Percentiles rank a stretch among this genome's conserved stretches.
Conservation (phyloP, 2,113 vertebrate genomes). For the Phainopepla nitens region DNA sequence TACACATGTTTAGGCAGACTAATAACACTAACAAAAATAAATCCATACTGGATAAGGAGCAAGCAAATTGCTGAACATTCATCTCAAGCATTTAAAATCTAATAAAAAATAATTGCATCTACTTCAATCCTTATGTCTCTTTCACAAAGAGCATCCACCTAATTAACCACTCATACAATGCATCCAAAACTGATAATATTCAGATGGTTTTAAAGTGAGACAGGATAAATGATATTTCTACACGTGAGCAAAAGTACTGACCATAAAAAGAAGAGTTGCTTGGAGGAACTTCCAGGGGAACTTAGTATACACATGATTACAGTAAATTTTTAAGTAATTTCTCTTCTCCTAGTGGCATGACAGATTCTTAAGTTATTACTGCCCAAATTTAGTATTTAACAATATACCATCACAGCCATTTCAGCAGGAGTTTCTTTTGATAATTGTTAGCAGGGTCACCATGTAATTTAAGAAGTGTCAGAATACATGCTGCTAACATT, state of each 20-base stretch:
- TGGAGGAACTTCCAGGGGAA: neutral
- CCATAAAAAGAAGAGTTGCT: neutral
- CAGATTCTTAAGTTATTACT: neutral
- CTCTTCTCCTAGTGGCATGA: neutral
- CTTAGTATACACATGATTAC: fast-evolving
- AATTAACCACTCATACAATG: neutral
- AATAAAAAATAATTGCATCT: neutral
- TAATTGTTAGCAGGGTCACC: neutral
- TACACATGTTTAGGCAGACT: conserved; percentile 29
- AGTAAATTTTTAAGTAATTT: neutral
- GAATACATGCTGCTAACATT: conserved; percentile 27
- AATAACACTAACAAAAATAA: neutral
- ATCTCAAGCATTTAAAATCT: neutral
- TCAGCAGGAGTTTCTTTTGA: neutral
- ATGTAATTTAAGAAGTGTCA: neutral
- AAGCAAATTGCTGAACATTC: neutral
- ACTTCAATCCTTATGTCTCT: neutral
- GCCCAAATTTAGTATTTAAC: neutral
- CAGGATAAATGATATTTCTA: neutral
- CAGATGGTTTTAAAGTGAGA: neutral
- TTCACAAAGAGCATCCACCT: neutral
- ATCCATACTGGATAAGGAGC: conserved; percentile 10
- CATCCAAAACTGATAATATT: neutral
- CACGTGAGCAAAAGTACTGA: neutral
- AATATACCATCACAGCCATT: neutral